Conservation (phyloP, 2,888 invertebrate genomes). For the Cyrtodaria siliqua region DNA sequence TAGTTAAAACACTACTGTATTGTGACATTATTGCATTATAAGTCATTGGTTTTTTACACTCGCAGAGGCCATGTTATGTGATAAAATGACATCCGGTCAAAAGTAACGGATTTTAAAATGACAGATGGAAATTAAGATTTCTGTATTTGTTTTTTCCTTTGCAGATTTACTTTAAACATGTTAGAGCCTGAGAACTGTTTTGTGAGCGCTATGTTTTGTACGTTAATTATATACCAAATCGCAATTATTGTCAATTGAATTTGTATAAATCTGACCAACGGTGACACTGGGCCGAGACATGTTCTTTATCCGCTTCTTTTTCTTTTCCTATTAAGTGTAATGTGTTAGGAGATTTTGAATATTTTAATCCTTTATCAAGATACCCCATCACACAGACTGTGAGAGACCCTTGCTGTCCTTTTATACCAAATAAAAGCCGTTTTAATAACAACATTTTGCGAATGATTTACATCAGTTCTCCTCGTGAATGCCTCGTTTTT, state of each 20-base stretch:
- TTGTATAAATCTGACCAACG: conserved; percentile 5
- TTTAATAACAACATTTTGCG: conserved; percentile 65
- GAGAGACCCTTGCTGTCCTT: conserved; percentile 42
- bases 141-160: no score
- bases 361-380: conserved; percentile 58
- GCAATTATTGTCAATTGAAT: conserved; percentile 1
- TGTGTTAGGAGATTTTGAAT: conserved; percentile 32
- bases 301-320: conserved; percentile 4
- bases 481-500: conserved; percentile 44
- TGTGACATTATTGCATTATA: no score
- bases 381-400: conserved; percentile 48
- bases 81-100: no score
- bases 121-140: no score
- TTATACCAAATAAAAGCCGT: conserved; percentile 57
- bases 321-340: conserved; percentile 1
- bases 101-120: no score
- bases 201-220: neutral
- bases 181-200: conserved; percentile 1
- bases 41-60: no score
- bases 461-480: conserved; percentile 59
- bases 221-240: conserved; percentile 5
- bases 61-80: no score
- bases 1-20: no score
- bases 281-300: neutral
- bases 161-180: no score